A percentile compares a stretch with the other conserved stretches of the same genome.
phyloP scores from a whole-genome alignment of 2,888 invertebrate genomes.

The Mythimna impura region DNA sequence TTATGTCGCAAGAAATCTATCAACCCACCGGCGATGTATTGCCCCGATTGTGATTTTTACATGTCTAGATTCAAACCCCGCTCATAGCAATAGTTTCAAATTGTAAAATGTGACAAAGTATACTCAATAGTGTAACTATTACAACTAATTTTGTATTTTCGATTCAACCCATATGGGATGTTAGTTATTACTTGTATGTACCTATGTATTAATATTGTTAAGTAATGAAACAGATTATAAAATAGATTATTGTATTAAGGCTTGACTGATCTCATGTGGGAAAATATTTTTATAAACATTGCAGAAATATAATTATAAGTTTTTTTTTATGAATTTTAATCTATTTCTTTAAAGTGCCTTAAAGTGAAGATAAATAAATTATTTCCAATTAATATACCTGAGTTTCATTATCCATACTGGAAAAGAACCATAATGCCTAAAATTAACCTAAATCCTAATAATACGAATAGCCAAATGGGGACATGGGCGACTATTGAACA shows the following conservation, averaged over 20 bases:
- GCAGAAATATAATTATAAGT: slow-evolving; percentile 61
- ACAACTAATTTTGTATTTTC: slow-evolving; percentile 41
- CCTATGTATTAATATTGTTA: slow-evolving; percentile 62
- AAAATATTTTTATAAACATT: slow-evolving; percentile 65
- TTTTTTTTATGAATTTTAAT: slow-evolving; percentile 60
- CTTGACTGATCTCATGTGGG: slow-evolving; percentile 70
- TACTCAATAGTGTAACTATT: slow-evolving; percentile 60
- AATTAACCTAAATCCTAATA: not conserved
- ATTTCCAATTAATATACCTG: slow-evolving; percentile 49
- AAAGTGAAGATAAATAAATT: slow-evolving; percentile 65
- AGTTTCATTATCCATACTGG: slow-evolving; percentile 29
- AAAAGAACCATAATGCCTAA: not conserved
- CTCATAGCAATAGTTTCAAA: slow-evolving; percentile 78
- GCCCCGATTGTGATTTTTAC: slow-evolving; percentile 97
- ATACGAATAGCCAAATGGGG: not conserved
- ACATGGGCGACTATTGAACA: not conserved
- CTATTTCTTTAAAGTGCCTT: slow-evolving; percentile 66
- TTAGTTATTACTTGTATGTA: slow-evolving; percentile 58
- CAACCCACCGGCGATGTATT: slow-evolving; percentile 94
- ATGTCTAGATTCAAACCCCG: slow-evolving; percentile 95
- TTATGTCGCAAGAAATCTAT: slow-evolving; percentile 96
- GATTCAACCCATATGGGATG: slow-evolving; percentile 52
- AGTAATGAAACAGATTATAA: slow-evolving; percentile 57
- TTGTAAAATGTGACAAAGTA: slow-evolving; percentile 38
- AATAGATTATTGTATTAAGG: slow-evolving; percentile 63